phyloP scores from a whole-genome alignment of 2,888 invertebrate genomes.

The Rotaria macrura region DNA sequence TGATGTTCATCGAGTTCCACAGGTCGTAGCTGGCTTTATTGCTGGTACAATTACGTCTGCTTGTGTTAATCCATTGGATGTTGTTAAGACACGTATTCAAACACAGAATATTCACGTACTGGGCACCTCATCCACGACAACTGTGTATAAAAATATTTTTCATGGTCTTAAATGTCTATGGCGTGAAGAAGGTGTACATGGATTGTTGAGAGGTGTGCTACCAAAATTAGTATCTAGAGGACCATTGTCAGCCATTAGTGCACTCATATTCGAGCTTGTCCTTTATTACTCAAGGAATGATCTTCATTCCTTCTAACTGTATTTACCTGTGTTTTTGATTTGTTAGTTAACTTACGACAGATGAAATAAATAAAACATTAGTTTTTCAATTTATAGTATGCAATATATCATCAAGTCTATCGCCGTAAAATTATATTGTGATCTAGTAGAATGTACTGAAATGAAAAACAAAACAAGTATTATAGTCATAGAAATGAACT shows the following conservation, averaged over 20 bases:
- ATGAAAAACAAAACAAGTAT: no score
- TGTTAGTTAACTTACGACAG: not conserved
- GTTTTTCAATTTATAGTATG: not conserved
- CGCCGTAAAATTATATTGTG: no score
- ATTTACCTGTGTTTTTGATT: not conserved
- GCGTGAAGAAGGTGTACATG: conserved; percentile 7
- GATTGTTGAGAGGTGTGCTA: not conserved
- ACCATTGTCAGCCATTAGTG: not conserved
- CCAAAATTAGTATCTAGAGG: not conserved
- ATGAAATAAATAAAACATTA: not conserved
- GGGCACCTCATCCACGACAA: not conserved
- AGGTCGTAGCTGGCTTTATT: not conserved
- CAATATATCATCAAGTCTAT: no score
- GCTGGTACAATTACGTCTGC: not conserved
- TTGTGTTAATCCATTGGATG: not conserved
- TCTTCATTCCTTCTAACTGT: not conserved
- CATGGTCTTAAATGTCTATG: not conserved
- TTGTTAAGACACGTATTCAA: conserved; percentile 4
- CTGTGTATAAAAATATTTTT: not conserved
- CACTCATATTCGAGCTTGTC: not conserved
- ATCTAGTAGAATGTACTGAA: no score
- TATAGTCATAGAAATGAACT: no score
- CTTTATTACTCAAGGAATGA: not conserved
- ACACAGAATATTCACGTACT: not conserved
- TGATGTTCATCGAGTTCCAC: not conserved